Percentiles rank a stretch among this genome's conserved stretches.
phyloP scores from a whole-genome alignment of 2,888 invertebrate genomes.

The Camptogramma bilineatum region DNA sequence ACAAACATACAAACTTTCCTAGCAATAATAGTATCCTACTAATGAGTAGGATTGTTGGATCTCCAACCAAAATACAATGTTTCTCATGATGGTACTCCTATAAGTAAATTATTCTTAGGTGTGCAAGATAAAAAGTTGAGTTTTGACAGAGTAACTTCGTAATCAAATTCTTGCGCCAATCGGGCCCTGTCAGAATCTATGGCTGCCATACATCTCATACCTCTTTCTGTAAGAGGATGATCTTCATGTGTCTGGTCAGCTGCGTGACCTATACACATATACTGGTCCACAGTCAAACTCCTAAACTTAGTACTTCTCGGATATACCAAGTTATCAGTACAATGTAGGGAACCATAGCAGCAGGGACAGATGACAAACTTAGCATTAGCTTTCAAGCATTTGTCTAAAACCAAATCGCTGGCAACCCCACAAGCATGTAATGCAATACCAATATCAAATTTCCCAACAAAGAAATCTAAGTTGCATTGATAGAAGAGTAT shows the following conservation, averaged over 20 bases:
- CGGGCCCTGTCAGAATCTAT: constrained; percentile 94
- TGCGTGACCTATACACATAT: constrained; percentile 93
- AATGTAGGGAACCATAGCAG: constrained; percentile 95
- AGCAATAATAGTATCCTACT: too few relatives aligned
- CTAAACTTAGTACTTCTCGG: constrained; percentile 90
- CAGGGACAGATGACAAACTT: constrained; percentile 96
- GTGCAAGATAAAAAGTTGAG: constrained; percentile 93
- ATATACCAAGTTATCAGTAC: constrained; percentile 92
- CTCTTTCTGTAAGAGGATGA: constrained; percentile 89
- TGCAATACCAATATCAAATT: constrained; percentile 94
- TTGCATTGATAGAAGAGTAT: constrained; percentile 94
- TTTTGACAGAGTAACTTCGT: constrained; percentile 90
- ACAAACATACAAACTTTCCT: too few relatives aligned
- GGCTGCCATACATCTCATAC: constrained; percentile 93
- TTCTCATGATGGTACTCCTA: constrained; percentile 84
- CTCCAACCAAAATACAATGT: too few relatives aligned
- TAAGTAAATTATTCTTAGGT: constrained; percentile 95
- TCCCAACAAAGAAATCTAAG: constrained; percentile 93
- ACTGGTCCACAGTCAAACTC: constrained; percentile 85
- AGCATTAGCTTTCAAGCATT: constrained; percentile 91
- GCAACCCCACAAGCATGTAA: constrained; percentile 98
- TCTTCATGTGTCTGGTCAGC: constrained; percentile 96
- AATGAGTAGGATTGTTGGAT: too few relatives aligned
- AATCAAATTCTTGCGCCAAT: constrained; percentile 91
- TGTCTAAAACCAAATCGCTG: constrained; percentile 95